Percentiles rank a stretch among this genome's conserved stretches.
Conservation (phyloP, 2,113 vertebrate species). For the Leptobrachium leishanense region DNA sequence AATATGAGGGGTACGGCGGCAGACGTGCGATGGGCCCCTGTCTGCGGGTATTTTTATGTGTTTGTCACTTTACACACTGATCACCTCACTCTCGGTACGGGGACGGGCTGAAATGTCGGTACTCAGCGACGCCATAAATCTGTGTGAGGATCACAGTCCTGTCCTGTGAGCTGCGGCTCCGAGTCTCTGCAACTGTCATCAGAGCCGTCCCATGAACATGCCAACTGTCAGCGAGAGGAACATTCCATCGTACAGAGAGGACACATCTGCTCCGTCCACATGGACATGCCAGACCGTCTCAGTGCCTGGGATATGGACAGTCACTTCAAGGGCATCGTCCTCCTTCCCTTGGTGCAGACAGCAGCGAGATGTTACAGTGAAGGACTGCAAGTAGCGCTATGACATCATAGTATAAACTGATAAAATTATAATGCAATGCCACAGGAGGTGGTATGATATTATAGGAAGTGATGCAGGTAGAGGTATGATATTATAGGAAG, state of each 20-base stretch:
- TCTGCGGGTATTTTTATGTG: too few relatives aligned
- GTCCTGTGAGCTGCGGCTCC: slow-evolving; percentile 73
- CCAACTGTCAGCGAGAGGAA: slow-evolving; percentile 86
- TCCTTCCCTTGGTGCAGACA: slow-evolving; percentile 25
- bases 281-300: slow-evolving; percentile 76
- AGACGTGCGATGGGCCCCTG: too few relatives aligned
- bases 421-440: too few relatives aligned
- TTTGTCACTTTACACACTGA: too few relatives aligned
- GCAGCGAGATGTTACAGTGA: too few relatives aligned
- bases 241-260: slow-evolving; percentile 72
- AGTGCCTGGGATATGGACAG: slow-evolving; percentile 76
- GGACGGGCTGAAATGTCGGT: slow-evolving; percentile 68
- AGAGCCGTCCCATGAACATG: slow-evolving; percentile 84
- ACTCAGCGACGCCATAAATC: slow-evolving; percentile 87
- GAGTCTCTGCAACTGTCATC: slow-evolving; percentile 78
- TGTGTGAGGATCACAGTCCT: slow-evolving; percentile 87
- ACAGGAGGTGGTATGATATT: too few relatives aligned
- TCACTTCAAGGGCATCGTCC: slow-evolving; percentile 76
- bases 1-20: not conserved
- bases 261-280: slow-evolving; percentile 68
- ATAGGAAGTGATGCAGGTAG: too few relatives aligned
- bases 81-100: not conserved
- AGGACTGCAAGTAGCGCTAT: too few relatives aligned
- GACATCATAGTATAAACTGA: too few relatives aligned
- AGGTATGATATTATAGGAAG: too few relatives aligned